A percentile compares a stretch with the other conserved stretches of the same genome.
phyloP scores from a whole-genome alignment of 2,113 vertebrate genomes.

The western clawed frog (Xenopus tropicalis) region UCB_Xtro_10.0 CM004443.2:179367001-179367500 shows the following conservation, averaged over 20 bases:
- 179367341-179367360: no score
- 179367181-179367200: slow-evolving; percentile 44
- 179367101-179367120: slow-evolving; percentile 39
- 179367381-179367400: no score
- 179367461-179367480: no score
- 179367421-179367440: no score
- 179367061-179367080: slow-evolving; percentile 47
- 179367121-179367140: slow-evolving; percentile 46
- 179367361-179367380: no score
- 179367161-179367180: slow-evolving; percentile 41
- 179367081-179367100: slow-evolving; percentile 44
- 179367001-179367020: slow-evolving; percentile 36
- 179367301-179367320: slow-evolving; percentile 3
- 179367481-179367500: no score
- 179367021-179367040: slow-evolving; percentile 32
- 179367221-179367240: slow-evolving; percentile 20
- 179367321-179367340: background rate
- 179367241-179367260: slow-evolving; percentile 7
- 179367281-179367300: slow-evolving; percentile 1
- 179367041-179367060: slow-evolving; percentile 39
- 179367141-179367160: slow-evolving; percentile 36
- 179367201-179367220: slow-evolving; percentile 42
- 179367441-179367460: no score
- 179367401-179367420: no score
- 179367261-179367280: slow-evolving; percentile 7